Evolutionary conservation across 2,888 invertebrate species (phyloP).

Genomic region (Atherix ibis): DNA sequence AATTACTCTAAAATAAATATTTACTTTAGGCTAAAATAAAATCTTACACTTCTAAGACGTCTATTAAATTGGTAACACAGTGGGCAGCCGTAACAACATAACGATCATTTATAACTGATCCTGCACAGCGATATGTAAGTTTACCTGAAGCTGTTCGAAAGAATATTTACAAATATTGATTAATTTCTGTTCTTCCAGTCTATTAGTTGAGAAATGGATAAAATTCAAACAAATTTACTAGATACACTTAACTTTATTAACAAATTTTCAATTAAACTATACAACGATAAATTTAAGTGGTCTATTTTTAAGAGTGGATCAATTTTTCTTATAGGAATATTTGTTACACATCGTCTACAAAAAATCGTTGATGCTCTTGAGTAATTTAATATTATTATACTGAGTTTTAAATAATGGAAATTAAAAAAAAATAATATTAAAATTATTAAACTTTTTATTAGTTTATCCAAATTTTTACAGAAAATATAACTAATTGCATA

Average conservation of each 20-base stretch:
- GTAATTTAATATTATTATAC: conserved; percentile 1
- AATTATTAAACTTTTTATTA: no score
- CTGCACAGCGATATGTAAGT: conserved; percentile 32
- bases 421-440: conserved; percentile 1
- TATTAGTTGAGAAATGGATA: no score
- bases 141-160: conserved; percentile 16
- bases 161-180: no score
- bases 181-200: no score
- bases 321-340: conserved; percentile 19
- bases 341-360: conserved; percentile 17
- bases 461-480: no score
- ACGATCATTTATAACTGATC: conserved; percentile 37
- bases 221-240: conserved; percentile 2
- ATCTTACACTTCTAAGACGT: conserved; percentile 31
- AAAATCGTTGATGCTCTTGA: conserved; percentile 13
- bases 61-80: conserved; percentile 38
- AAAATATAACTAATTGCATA: no score
- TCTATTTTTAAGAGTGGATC: conserved; percentile 16
- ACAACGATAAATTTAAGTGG: conserved; percentile 12
- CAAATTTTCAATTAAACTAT: no score
- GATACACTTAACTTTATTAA: background rate
- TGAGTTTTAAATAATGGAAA: no score
- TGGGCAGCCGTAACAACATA: conserved; percentile 45
- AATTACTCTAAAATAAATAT: no score
- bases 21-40: background rate